Base-by-base conservation (phyloP, 2,797 vertebrate genomes). In the Diplodus sargus region DNA sequence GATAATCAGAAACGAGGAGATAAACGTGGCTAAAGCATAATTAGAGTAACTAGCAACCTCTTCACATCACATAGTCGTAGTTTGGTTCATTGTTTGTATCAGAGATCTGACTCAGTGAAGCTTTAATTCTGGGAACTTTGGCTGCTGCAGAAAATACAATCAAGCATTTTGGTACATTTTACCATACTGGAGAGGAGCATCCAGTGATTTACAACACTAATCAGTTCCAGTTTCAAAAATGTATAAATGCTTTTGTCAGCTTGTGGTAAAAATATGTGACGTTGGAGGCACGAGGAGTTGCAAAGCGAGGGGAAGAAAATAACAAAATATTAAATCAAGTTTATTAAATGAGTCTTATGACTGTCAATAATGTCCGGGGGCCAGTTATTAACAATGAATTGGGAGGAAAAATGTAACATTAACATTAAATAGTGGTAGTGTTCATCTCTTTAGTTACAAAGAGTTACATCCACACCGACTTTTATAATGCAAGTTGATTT, bases 291-390 rank as follows among this genome's bases (percentile, higher is more conserved):
- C 43, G 4, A 13, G 2, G 4, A 3, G 14, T 12, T 43, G 42
- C 42, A 43, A 43, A 45, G 10, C 15, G 14, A 17, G 4, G 16
- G 3, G 42, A 42, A 54, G 25, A 25, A 25, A 25, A 15, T 15
- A 23, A 34, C 30, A 30, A 16, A 2, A 69, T 18, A 43, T 20
- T 17, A 48, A 61, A 49, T 73, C 7, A 60, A 69, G 58, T 64
- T 28, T 43, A 25, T 57, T 28, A 71, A 23, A 61, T 8, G 22
- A 71, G 67, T 78, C 75, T 68, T 28, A 54, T 61, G 74, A 84
- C 59, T 58, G 4, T 62, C 56, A 66, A 18, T 58, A 45, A 39
- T 16, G 20, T 49, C 59, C 30, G 15, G 3, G 10, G 48, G 62
- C 62, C 22, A 54, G 45, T 14, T 16, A 34, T 14, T 16, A 34